Base-by-base conservation (phyloP, 2,797 vertebrate genomes). In the Centroberyx gerrardi region DNA sequence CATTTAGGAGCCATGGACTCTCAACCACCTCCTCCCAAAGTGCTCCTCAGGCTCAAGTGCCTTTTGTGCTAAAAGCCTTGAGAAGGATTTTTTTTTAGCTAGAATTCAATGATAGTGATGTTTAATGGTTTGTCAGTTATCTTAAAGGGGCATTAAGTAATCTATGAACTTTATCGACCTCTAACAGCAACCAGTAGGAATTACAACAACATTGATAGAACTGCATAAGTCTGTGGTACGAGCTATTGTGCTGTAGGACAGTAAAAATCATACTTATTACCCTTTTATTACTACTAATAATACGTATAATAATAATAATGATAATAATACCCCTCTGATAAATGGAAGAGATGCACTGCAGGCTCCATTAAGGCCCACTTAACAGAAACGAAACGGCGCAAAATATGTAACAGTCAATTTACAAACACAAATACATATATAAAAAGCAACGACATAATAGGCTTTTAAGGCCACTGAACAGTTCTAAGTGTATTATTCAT, bases 401-500 rank as follows among this genome's bases (percentile, higher is more conserved):
- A 36, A 40, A 8, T 0, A 42, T n/a, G 14, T 17, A 18, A 18
- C 48, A 17, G 54, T 68, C 61, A 33, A 55, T n/a, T 2, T 33
- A 22, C 17, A 6, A 40, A 40, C 9, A 40, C 38, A 8, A 8
- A 40, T 9, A 9, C 36, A 2, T 3, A 4, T 2, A 48, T 74
- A 54, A 69, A 59, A 51, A 75, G 56, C 17, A 67, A 22, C 51
- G 52, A 74, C 49, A 52, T n/a, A 22, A 52, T 52, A 12, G 17
- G 10, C 36, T 52, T 52, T 27, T 27, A 51, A 52, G 18, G 51
- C 15, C 31, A 6, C 8, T 54, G 18, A 69, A 69, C 67, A 61
- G 60, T 69, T 78, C 58, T 77, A 17, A 75, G 13, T 65, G 62
- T 61, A 61, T 65, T 67, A 28, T 79, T 33, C 46, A 36, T 76